phyloP scores from a whole-genome alignment of 2,797 vertebrate species.

The Numenius phaeopus region DNA sequence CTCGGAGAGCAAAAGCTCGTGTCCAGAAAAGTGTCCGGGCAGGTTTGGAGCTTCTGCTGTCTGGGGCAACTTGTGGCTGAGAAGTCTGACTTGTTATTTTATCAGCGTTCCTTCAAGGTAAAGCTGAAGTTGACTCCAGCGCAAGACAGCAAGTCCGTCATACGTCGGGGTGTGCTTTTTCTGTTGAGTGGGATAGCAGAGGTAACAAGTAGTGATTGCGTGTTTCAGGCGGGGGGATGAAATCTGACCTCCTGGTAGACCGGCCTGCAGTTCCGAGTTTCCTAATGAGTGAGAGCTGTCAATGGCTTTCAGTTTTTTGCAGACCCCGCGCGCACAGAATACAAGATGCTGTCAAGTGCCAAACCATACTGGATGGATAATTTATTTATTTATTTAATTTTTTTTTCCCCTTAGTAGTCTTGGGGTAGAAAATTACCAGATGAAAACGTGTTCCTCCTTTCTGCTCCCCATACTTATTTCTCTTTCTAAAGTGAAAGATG shows the following conservation, averaged over 20 bases:
- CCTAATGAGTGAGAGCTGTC: not conserved
- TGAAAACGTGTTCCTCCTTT: not conserved
- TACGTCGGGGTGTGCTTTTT: accelerated
- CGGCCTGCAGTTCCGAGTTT: not conserved
- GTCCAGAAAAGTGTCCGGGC: accelerated
- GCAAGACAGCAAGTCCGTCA: not conserved
- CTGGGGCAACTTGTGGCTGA: not conserved
- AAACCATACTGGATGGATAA: accelerated
- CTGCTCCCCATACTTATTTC: not conserved
- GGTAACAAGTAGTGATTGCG: not conserved
- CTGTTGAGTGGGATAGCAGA: not conserved
- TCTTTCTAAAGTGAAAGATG: not conserved
- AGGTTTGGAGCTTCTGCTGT: not conserved
- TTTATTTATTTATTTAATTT: not conserved
- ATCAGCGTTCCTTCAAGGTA: not conserved
- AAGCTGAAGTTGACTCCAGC: not conserved
- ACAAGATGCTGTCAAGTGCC: not conserved
- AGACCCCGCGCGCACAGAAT: not conserved
- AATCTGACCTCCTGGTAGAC: not conserved
- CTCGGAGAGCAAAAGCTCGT: not conserved
- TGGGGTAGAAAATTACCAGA: not conserved
- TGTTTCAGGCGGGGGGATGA: not conserved
- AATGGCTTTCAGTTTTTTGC: not conserved
- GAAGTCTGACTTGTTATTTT: not conserved
- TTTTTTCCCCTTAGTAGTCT: not conserved